These are phyloP conservation scores for Parnassius apollo DNA, from an alignment of 2,888 invertebrate genomes.

Conservation along the genomic window DNA sequence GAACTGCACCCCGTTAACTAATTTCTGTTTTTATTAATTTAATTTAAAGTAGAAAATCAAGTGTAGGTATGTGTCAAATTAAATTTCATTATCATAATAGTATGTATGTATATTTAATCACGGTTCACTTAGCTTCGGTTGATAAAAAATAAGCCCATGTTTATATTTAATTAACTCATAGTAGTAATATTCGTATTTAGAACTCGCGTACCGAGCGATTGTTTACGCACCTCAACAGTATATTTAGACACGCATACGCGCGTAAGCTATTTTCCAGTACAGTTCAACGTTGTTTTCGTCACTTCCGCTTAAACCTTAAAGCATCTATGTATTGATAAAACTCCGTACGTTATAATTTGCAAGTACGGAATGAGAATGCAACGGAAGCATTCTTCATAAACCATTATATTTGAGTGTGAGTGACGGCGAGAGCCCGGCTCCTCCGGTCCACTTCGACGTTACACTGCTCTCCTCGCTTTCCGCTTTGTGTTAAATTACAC, in stretches of 20 bases:
- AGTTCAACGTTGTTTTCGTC: constrained; percentile 30
- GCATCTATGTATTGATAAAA: constrained; percentile 30
- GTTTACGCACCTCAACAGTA: neutral
- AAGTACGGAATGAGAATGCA: constrained; percentile 36
- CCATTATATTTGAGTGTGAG: constrained; percentile 52
- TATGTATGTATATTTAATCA: too few relatives aligned
- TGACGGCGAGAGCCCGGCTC: constrained; percentile 50
- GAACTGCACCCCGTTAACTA: too few relatives aligned
- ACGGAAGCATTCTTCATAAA: constrained; percentile 56
- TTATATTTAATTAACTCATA: too few relatives aligned
- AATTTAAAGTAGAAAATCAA: too few relatives aligned
- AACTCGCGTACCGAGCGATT: neutral
- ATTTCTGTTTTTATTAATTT: too few relatives aligned
- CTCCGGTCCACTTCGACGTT: constrained; percentile 33
- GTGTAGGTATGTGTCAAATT: too few relatives aligned
- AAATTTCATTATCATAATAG: too few relatives aligned
- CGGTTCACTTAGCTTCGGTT: too few relatives aligned
- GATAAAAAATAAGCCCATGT: too few relatives aligned
- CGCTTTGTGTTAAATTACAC: constrained; percentile 28
- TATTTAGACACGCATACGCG: constrained; percentile 9
- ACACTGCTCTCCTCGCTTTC: constrained; percentile 34
- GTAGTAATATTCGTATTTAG: too few relatives aligned
- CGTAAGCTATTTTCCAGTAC: neutral
- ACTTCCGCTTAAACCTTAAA: constrained; percentile 36
- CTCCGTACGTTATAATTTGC: constrained; percentile 31